Evolutionary conservation across 2,113 vertebrate genomes (phyloP).

Genomic region (Phocoena sinus): DNA sequence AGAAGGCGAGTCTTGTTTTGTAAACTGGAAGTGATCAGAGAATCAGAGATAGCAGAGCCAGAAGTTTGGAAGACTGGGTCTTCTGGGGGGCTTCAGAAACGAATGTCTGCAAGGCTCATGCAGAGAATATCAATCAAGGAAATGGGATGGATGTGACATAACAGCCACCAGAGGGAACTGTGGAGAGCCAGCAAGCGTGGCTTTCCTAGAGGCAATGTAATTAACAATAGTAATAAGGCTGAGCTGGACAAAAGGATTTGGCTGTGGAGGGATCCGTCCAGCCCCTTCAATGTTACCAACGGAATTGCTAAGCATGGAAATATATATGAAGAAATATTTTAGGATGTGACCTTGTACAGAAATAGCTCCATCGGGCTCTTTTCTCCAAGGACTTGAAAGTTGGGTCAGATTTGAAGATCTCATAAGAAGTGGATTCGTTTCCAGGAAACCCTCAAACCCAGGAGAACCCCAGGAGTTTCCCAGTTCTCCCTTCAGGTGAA

Average conservation of each 20-base stretch:
- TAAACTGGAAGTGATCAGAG: not conserved
- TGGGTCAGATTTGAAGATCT: not conserved
- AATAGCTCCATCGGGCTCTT: not conserved
- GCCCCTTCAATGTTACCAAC: not conserved
- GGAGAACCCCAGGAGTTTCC: not conserved
- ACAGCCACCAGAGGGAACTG: not conserved
- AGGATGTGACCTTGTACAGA: not conserved
- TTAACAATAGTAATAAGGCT: not conserved
- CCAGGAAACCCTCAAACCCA: not conserved
- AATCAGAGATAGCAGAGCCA: not conserved
- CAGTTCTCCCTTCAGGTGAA: not conserved
- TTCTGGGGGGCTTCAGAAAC: not conserved
- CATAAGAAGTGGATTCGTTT: not conserved
- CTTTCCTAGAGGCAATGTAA: not conserved
- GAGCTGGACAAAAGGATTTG: not conserved
- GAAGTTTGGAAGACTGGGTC: not conserved
- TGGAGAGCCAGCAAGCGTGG: not conserved
- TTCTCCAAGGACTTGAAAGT: not conserved
- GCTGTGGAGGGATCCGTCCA: not conserved
- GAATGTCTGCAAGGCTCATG: not conserved
- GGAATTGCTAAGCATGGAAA: not conserved
- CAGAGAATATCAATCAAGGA: not conserved
- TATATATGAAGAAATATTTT: not conserved
- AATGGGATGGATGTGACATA: not conserved
- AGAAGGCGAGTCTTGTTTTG: not conserved